Percentiles rank a stretch among this genome's conserved stretches.
These are phyloP conservation scores for Nasonovia ribisnigri DNA, from an alignment of 2,888 invertebrate genomes.

Conservation along the genomic window DNA sequence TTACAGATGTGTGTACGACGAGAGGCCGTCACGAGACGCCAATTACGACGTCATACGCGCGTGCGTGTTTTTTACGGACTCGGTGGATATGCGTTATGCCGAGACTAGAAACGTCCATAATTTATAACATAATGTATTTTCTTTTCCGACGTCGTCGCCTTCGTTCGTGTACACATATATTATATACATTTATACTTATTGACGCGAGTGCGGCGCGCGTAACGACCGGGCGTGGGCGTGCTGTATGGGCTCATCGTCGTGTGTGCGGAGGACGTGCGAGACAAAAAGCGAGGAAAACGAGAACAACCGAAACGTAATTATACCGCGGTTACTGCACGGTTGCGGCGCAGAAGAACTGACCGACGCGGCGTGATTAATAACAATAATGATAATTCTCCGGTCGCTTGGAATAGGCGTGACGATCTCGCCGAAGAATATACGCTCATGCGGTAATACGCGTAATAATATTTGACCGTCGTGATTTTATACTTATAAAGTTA, in stretches of 20 bases:
- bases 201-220: neutral
- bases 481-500: neutral
- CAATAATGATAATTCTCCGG: neutral
- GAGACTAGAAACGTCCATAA: slow-evolving; percentile 2
- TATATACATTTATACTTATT: neutral
- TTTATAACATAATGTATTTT: neutral
- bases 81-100: neutral
- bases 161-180: neutral
- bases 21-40: neutral
- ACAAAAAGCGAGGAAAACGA: slow-evolving; percentile 23
- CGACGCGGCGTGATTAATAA: neutral
- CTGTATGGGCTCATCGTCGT: neutral
- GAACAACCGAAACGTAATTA: slow-evolving; percentile 44
- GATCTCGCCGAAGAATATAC: slow-evolving; percentile 9
- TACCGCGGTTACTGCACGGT: neutral
- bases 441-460: neutral
- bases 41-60: neutral
- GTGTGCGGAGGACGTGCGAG: neutral
- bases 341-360: neutral
- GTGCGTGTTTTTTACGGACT: neutral
- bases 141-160: neutral
- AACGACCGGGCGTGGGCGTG: slow-evolving; percentile 45
- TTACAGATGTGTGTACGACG: neutral
- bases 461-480: neutral
- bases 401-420: slow-evolving; percentile 28